Conservation (phyloP, 2,797 vertebrate species). For the Micrastur ruficollis region DNA sequence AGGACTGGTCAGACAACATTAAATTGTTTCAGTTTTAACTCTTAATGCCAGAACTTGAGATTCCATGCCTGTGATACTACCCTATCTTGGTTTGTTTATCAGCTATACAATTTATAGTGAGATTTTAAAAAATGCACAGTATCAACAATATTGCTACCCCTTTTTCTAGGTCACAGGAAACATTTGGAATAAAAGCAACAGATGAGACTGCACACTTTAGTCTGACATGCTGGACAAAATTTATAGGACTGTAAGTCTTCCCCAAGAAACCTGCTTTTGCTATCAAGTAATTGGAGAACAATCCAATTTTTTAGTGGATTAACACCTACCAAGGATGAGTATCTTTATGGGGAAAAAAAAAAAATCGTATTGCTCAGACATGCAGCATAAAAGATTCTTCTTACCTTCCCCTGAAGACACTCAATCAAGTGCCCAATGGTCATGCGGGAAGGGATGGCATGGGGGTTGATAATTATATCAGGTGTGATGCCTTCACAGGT, state of each 20-base stretch:
- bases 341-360: background rate
- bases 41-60: background rate
- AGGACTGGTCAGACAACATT: background rate
- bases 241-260: background rate
- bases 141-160: background rate
- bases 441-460: constrained; percentile 98
- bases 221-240: background rate
- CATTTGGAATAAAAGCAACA: background rate
- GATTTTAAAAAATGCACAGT: background rate
- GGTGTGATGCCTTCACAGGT: constrained; percentile 98
- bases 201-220: background rate
- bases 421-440: constrained; percentile 98
- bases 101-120: background rate
- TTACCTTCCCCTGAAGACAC: constrained; percentile 97
- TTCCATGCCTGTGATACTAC: background rate
- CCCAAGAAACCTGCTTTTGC: background rate
- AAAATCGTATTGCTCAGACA: background rate
- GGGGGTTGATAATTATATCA: constrained; percentile 98
- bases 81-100: background rate
- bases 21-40: background rate
- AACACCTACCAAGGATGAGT: background rate
- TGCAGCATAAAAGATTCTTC: background rate
- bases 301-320: background rate
- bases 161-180: background rate
- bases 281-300: background rate